Base-by-base conservation (phyloP, 2,888 invertebrate species). In the Pachymerium ferrugineum region DNA sequence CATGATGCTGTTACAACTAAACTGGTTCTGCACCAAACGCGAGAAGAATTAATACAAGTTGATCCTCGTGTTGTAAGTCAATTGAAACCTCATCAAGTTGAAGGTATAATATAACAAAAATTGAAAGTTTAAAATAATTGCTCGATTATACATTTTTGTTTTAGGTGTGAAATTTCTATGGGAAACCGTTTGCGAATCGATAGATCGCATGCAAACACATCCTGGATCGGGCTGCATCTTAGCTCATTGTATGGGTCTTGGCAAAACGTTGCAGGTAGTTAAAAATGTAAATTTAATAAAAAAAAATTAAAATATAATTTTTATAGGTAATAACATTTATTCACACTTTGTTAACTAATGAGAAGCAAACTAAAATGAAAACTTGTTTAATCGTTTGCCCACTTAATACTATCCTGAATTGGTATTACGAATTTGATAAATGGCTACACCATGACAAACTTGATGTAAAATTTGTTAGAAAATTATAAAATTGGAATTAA, bases 241-340 rank as follows among this genome's bases (percentile, higher is more conserved):
- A 71, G 97, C 97, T 0, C 97, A 98, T 85, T 97, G 97, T 80
- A 97, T 98, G 97, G 97, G 97, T 76, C 87, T 98, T 8, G 95
- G 95, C 3, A 96, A 96, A 84, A 93, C 94, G 0, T 85, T 95
- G 75, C 94, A 95, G 85, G 90, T 90, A 81, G 80, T 80, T 80
- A 30, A 54, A 30, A 31, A 12, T 54, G 0, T 22, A 70, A 12
- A 72, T 2, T 70, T 28, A 70, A 74, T 71, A 29, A 47, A 6
- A 25, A 70, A 62, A 62, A 70, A 54, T 22, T 16, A 67, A 67
- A 16, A 4, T 76, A 6, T 19, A 35, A 67, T 16, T 28, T 38
- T 75, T 75, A 6, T 78, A 83, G 82, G 81, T 84, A 67, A 82
- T 84, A 82, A 33, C 86, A 85, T 73, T 83, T 78, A 76, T 84